phyloP scores from a whole-genome alignment of 1,140 invertebrate genomes.

The Drosophila carrolli region DNA sequence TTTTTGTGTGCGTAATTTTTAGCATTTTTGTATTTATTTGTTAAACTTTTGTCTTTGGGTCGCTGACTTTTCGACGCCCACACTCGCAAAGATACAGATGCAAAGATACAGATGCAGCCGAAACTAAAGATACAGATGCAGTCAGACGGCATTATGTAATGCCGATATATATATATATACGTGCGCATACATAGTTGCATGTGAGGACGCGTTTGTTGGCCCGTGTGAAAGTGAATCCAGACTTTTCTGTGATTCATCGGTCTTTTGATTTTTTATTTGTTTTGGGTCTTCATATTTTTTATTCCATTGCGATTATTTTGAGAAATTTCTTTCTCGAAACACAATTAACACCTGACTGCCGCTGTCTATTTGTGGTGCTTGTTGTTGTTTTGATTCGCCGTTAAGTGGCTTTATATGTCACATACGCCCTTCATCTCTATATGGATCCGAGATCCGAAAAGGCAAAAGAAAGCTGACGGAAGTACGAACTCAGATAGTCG shows the following conservation, averaged over 20 bases:
- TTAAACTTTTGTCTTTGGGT: slow-evolving; percentile 49
- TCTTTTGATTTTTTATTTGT: not conserved
- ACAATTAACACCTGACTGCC: slow-evolving; percentile 62
- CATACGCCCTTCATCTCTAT: slow-evolving; percentile 29
- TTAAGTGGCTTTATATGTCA: slow-evolving; percentile 71
- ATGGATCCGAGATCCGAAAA: slow-evolving; percentile 24
- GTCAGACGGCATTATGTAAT: slow-evolving; percentile 54
- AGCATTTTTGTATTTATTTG: slow-evolving; percentile 12
- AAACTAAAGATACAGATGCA: slow-evolving; percentile 17
- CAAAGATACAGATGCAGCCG: slow-evolving; percentile 17
- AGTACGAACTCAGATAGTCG: slow-evolving; percentile 46
- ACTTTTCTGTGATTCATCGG: slow-evolving; percentile 32
- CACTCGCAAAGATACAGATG: slow-evolving; percentile 15
- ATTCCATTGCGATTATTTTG: slow-evolving; percentile 20
- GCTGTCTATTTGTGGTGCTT: slow-evolving; percentile 48
- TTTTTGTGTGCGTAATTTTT: slow-evolving; percentile 6
- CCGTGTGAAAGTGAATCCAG: slow-evolving; percentile 57
- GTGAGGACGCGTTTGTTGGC: slow-evolving; percentile 34
- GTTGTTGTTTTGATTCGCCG: slow-evolving; percentile 42
- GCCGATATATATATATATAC: not conserved
- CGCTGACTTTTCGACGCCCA: slow-evolving; percentile 52
- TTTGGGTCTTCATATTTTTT: slow-evolving; percentile 4
- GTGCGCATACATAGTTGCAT: slow-evolving; percentile 5
- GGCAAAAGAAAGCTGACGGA: slow-evolving; percentile 65
- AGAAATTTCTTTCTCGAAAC: slow-evolving; percentile 44